A percentile compares a stretch with the other conserved stretches of the same genome.
Conservation (phyloP, 2,888 invertebrate genomes). For the Drosophila kuntzei region DNA sequence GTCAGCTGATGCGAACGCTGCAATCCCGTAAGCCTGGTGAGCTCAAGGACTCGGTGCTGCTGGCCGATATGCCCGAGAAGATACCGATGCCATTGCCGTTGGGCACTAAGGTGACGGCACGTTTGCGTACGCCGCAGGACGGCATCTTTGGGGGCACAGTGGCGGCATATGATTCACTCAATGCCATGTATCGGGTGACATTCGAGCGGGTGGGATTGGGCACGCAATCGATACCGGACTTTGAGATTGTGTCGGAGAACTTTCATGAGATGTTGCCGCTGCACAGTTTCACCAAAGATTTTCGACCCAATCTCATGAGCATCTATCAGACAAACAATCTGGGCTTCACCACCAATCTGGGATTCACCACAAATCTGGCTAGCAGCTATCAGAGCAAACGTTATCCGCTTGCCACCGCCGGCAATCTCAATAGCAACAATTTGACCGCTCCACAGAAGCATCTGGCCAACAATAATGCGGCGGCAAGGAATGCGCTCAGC, state of each 20-base stretch:
- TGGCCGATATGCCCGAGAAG: slow-evolving; percentile 96
- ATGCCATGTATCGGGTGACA: slow-evolving; percentile 96
- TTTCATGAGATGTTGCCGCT: slow-evolving; percentile 95
- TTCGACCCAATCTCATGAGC: slow-evolving; percentile 88
- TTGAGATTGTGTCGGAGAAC: slow-evolving; percentile 97
- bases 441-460: slow-evolving; percentile 56
- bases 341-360: slow-evolving; percentile 70
- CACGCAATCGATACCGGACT: slow-evolving; percentile 98
- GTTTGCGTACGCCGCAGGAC: slow-evolving; percentile 96
- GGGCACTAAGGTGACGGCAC: slow-evolving; percentile 95
- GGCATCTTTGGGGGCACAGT: slow-evolving; percentile 97
- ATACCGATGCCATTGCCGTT: slow-evolving; percentile 97
- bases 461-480: slow-evolving; percentile 86
- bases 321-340: slow-evolving; percentile 66
- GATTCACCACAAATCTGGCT: slow-evolving; percentile 87
- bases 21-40: slow-evolving; percentile 96
- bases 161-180: slow-evolving; percentile 97
- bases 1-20: slow-evolving; percentile 95
- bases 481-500: slow-evolving; percentile 71
- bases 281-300: slow-evolving; percentile 92
- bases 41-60: slow-evolving; percentile 88
- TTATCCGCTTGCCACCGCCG: slow-evolving; percentile 29
- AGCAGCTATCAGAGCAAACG: slow-evolving; percentile 54
- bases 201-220: slow-evolving; percentile 97
- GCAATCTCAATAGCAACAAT: slow-evolving; percentile 28